These are phyloP conservation scores for Disparrhopalites patrizii DNA, from an alignment of 2,888 invertebrate genomes.

Conservation along the genomic window DNA sequence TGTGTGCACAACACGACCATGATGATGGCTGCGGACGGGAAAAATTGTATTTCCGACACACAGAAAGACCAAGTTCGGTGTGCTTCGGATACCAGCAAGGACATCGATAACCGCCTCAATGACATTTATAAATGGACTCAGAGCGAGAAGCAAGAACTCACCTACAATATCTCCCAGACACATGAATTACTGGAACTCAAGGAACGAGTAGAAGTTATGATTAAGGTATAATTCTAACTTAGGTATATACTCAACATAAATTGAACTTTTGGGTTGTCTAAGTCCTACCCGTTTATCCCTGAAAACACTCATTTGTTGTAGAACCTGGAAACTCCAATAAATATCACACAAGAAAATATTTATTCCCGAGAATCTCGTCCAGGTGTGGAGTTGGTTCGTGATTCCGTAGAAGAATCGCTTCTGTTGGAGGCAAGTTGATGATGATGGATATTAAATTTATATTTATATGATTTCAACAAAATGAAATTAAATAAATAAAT, in stretches of 20 bases:
- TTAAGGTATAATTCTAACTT: conserved; percentile 27
- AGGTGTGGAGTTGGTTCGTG: conserved; percentile 85
- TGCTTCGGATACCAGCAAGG: conserved; percentile 42
- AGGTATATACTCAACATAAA: not conserved
- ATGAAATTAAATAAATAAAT: not conserved
- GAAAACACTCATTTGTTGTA: conserved; percentile 53
- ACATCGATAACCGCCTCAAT: conserved; percentile 40
- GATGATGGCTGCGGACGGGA: conserved; percentile 41
- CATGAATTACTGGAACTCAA: conserved; percentile 44
- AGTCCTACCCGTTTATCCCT: not conserved
- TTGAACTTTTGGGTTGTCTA: too few species aligned
- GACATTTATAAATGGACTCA: conserved; percentile 43
- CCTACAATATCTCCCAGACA: conserved; percentile 42
- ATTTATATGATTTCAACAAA: not conserved
- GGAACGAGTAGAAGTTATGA: conserved; percentile 40
- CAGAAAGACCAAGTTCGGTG: conserved; percentile 41
- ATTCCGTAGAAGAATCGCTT: conserved; percentile 78
- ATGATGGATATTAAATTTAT: not conserved
- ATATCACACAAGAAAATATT: conserved; percentile 89
- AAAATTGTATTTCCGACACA: conserved; percentile 38
- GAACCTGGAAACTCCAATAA: conserved; percentile 83
- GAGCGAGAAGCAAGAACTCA: conserved; percentile 40
- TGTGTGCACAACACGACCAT: conserved; percentile 43
- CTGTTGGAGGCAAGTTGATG: conserved; percentile 64
- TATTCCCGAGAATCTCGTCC: conserved; percentile 85